Percentiles rank a stretch among this genome's conserved stretches.
Conservation (phyloP, 2,113 vertebrate species). For the Pongo pygmaeus region DNA sequence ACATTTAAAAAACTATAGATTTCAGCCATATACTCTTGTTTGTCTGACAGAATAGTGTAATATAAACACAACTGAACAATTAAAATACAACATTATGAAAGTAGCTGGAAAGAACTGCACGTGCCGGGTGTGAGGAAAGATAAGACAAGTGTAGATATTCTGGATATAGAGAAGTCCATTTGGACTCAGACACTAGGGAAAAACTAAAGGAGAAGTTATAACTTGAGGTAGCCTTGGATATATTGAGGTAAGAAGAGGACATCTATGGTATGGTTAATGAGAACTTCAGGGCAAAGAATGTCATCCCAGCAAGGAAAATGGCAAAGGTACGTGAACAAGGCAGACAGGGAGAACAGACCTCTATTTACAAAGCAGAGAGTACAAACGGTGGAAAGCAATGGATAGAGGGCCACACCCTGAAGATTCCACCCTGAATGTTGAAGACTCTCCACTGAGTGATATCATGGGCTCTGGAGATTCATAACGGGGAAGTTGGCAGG, state of each 20-base stretch:
- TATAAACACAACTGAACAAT: neutral
- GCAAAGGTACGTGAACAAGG: neutral
- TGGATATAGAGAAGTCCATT: no score
- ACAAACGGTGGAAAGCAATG: neutral
- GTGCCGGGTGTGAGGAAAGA: neutral
- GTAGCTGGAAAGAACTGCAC: rapidly evolving
- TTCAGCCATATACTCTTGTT: neutral
- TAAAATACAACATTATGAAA: neutral
- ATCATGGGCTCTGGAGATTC: no score
- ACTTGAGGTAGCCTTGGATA: no score
- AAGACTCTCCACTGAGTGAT: neutral
- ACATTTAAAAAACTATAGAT: neutral
- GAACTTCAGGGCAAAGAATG: neutral
- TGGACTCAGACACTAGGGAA: no score
- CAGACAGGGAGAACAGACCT: neutral
- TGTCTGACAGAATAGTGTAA: neutral
- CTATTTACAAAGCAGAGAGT: neutral
- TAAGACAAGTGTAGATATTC: neutral
- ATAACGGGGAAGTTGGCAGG: no score
- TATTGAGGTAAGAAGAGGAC: neutral
- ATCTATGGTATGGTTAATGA: neutral
- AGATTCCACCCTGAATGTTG: neutral
- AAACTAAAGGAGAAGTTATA: no score
- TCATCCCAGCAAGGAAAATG: neutral
- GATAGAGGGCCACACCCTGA: no score